These are phyloP conservation scores for Triplophysa bombifrons DNA, from an alignment of 2,797 vertebrate genomes.

Conservation along the genomic window DNA sequence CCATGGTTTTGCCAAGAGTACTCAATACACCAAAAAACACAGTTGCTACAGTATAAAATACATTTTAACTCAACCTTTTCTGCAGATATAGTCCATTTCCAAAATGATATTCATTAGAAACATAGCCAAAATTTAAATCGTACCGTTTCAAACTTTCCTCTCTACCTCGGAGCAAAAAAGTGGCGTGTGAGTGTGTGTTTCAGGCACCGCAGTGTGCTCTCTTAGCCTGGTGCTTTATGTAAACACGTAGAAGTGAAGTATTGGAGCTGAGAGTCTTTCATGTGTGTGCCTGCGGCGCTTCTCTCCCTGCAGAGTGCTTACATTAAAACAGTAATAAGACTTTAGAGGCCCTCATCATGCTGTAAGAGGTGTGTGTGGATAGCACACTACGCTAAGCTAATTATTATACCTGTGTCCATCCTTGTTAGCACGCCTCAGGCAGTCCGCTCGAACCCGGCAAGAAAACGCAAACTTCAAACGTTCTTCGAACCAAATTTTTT, in stretches of 20 bases:
- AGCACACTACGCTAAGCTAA: conserved; percentile 57
- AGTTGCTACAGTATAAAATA: no score
- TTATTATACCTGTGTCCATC: conserved; percentile 62
- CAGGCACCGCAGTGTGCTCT: conserved; percentile 25
- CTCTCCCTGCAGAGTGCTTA: conserved; percentile 42
- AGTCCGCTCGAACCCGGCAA: conserved; percentile 27
- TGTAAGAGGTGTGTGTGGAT: conserved; percentile 37
- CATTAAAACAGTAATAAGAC: conserved; percentile 57
- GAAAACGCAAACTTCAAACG: conserved; percentile 34
- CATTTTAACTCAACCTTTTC: no score
- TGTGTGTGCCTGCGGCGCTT: conserved; percentile 41
- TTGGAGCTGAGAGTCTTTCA: conserved; percentile 48
- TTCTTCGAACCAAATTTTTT: conserved; percentile 15
- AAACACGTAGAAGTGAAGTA: conserved; percentile 50
- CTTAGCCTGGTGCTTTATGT: conserved; percentile 51
- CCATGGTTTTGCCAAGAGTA: no score
- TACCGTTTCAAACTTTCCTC: conserved; percentile 3
- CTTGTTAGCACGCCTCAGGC: conserved; percentile 51
- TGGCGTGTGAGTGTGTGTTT: conserved; percentile 7
- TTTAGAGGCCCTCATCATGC: conserved; percentile 51
- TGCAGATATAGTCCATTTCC: background rate
- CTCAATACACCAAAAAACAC: background rate
- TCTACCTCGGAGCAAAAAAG: conserved; percentile 5
- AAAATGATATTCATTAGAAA: conserved; percentile 21
- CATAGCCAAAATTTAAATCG: background rate